phyloP scores from a whole-genome alignment of 2,888 invertebrate genomes.

The Drosophila acutilabella region DNA sequence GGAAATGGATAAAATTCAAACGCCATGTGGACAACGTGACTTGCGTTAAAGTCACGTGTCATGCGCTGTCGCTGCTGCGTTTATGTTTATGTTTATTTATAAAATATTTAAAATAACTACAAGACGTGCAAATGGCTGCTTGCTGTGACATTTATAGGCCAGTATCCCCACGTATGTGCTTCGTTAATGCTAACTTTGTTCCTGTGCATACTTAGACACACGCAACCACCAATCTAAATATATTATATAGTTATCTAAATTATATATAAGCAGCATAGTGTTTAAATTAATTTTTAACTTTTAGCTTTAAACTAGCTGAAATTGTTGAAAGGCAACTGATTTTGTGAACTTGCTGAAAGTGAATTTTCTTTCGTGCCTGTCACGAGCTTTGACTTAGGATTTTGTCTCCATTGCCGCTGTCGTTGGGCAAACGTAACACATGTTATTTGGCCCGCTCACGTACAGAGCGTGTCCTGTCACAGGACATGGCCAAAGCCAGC shows the following conservation, averaged over 20 bases:
- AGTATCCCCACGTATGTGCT: not conserved
- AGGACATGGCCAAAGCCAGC: constrained; percentile 56
- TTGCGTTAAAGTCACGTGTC: constrained; percentile 52
- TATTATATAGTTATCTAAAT: constrained; percentile 5
- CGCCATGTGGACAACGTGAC: constrained; percentile 58
- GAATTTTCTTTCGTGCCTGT: constrained; percentile 22
- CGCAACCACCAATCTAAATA: constrained; percentile 16
- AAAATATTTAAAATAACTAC: constrained; percentile 74
- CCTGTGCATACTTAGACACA: constrained; percentile 19
- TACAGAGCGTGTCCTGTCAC: constrained; percentile 72
- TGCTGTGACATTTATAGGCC: constrained; percentile 58
- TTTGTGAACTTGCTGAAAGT: constrained; percentile 21
- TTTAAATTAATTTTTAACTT: constrained; percentile 10
- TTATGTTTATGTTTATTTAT: constrained; percentile 74
- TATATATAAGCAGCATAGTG: not conserved
- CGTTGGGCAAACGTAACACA: constrained; percentile 47
- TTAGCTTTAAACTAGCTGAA: constrained; percentile 9
- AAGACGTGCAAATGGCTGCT: constrained; percentile 72
- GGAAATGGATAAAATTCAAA: constrained; percentile 55
- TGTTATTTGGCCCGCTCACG: constrained; percentile 59
- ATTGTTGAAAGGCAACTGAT: constrained; percentile 27
- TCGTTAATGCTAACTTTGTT: constrained; percentile 30
- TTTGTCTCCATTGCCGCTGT: constrained; percentile 37
- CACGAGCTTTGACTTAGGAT: constrained; percentile 34
- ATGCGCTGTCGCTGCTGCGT: constrained; percentile 41